A percentile compares a stretch with the other conserved stretches of the same genome.
Conservation (phyloP, 2,888 invertebrate genomes). For the Rhagonycha lutea region DNA sequence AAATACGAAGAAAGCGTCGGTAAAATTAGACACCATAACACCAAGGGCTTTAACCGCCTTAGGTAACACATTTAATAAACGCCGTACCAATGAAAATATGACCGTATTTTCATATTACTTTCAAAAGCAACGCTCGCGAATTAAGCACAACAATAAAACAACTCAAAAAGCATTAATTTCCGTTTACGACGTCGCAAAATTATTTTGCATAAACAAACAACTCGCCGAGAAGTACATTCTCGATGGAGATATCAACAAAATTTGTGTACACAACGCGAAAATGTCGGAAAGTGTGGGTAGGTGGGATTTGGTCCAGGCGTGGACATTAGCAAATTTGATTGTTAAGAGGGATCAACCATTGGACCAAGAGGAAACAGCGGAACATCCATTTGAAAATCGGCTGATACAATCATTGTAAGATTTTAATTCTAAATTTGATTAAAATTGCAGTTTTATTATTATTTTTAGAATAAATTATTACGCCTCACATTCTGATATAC, state of each 20-base stretch:
- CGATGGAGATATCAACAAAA: constrained; percentile 62
- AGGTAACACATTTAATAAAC: constrained; percentile 53
- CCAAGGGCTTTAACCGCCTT: constrained; percentile 79
- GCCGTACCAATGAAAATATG: constrained; percentile 46
- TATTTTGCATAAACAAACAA: constrained; percentile 79
- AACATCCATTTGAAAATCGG: constrained; percentile 85
- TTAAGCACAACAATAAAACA: constrained; percentile 39
- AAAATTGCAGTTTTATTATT: constrained; percentile 16
- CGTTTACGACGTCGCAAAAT: constrained; percentile 72
- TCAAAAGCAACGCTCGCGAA: constrained; percentile 56
- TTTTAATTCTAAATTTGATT: neutral
- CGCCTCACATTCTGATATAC: constrained; percentile 80
- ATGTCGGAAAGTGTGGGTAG: constrained; percentile 76
- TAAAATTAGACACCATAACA: constrained; percentile 75
- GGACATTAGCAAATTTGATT: constrained; percentile 81
- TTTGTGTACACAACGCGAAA: constrained; percentile 81
- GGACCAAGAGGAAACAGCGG: constrained; percentile 71
- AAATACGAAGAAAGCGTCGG: constrained; percentile 68
- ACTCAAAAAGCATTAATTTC: constrained; percentile 63
- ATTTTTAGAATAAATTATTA: constrained; percentile 76
- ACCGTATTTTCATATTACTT: constrained; percentile 77
- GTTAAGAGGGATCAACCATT: constrained; percentile 51
- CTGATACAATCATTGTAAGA: constrained; percentile 85
- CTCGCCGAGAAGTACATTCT: constrained; percentile 83
- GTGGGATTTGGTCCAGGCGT: constrained; percentile 83